Conservation (phyloP, 1,140 invertebrate genomes). For the Leguminivora glycinivorella region DNA sequence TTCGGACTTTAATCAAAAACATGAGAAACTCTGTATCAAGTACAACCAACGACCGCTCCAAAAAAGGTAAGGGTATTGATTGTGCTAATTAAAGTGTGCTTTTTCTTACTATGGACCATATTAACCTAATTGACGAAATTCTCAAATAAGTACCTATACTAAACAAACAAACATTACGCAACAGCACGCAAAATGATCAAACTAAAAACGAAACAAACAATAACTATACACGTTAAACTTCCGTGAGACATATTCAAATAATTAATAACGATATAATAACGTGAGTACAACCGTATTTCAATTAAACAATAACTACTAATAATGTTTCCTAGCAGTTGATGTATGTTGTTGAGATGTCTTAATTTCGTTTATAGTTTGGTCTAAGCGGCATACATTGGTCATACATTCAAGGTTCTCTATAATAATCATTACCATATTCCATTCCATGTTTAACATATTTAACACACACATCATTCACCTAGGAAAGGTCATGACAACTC, state of each 20-base stretch:
- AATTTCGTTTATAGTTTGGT: neutral
- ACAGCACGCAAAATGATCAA: neutral
- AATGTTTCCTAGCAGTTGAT: neutral
- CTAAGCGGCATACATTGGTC: neutral
- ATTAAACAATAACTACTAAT: too few relatives aligned
- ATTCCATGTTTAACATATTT: slow-evolving; percentile 33
- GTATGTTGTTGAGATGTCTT: neutral
- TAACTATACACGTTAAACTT: too few relatives aligned
- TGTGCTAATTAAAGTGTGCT: neutral
- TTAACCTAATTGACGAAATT: slow-evolving; percentile 31
- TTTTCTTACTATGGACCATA: neutral
- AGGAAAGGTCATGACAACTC: slow-evolving; percentile 82
- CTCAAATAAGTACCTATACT: slow-evolving; percentile 38
- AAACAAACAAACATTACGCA: neutral
- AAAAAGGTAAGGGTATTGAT: slow-evolving; percentile 61
- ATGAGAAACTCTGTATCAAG: slow-evolving; percentile 74
- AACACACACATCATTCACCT: slow-evolving; percentile 46
- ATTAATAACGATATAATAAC: too few relatives aligned
- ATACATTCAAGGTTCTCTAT: neutral
- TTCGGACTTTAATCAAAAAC: slow-evolving; percentile 60
- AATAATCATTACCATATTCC: slow-evolving; percentile 26
- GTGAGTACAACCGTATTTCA: too few relatives aligned
- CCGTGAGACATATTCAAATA: too few relatives aligned
- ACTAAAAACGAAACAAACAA: neutral
- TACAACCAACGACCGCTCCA: slow-evolving; percentile 72